These are phyloP conservation scores for Tringa solitaria DNA, from an alignment of 2,113 vertebrate species.

Conservation along the genomic window DNA sequence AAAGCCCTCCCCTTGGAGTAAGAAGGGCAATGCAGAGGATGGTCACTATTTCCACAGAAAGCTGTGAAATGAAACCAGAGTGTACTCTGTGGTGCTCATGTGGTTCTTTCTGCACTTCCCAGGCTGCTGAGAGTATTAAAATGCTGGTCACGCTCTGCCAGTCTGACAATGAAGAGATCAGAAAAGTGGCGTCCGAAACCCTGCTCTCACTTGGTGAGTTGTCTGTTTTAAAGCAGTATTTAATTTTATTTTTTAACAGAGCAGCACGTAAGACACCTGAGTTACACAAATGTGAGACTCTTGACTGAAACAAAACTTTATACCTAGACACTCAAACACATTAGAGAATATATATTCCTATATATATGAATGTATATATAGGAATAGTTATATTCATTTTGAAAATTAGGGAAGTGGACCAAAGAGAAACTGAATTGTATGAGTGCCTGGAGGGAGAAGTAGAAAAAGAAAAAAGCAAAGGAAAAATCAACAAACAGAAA, in stretches of 20 bases:
- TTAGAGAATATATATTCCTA: neutral
- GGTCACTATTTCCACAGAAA: neutral
- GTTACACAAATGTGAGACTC: neutral
- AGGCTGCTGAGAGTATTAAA: slow-evolving; percentile 92
- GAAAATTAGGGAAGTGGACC: neutral
- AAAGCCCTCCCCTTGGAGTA: neutral
- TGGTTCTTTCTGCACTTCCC: neutral
- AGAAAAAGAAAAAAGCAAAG: neutral
- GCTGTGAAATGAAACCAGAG: neutral
- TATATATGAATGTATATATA: neutral
- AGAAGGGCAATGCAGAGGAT: neutral
- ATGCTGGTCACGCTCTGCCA: slow-evolving; percentile 87
- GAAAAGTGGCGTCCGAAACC: slow-evolving; percentile 89
- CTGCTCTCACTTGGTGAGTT: slow-evolving; percentile 90
- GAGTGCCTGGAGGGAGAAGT: neutral
- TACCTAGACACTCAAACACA: neutral
- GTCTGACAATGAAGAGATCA: slow-evolving; percentile 88
- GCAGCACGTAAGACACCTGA: neutral
- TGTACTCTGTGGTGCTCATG: neutral
- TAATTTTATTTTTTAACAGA: neutral
- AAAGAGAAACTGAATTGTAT: neutral
- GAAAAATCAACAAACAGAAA: neutral
- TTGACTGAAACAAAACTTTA: neutral
- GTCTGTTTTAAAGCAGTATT: neutral
- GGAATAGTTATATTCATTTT: neutral